Evolutionary conservation across 2,888 invertebrate genomes (phyloP).

Genomic region (Ellobium chinense): DNA sequence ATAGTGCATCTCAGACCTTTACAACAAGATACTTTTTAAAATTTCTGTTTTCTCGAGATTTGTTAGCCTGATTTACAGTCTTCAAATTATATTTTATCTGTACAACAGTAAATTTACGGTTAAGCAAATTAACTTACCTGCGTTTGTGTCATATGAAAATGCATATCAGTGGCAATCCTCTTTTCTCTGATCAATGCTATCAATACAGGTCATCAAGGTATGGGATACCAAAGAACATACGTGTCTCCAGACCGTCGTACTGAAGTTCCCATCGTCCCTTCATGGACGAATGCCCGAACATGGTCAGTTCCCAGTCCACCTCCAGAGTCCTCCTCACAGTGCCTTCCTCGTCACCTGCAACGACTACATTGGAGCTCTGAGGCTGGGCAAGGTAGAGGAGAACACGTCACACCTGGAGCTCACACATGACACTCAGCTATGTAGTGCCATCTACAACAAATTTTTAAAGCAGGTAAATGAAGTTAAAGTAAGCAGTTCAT

Average conservation of each 20-base stretch:
- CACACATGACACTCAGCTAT: conserved; percentile 76
- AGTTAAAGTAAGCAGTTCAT: neutral
- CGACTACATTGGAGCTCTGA: conserved; percentile 76
- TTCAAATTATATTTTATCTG: too few relatives aligned
- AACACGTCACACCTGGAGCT: conserved; percentile 58
- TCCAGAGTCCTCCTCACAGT: conserved; percentile 68
- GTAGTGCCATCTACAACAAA: conserved; percentile 77
- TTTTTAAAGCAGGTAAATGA: conserved; percentile 74
- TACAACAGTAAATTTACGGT: too few relatives aligned
- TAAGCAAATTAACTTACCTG: too few relatives aligned
- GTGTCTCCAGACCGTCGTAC: conserved; percentile 75
- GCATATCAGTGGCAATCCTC: too few relatives aligned
- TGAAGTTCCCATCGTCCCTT: conserved; percentile 77
- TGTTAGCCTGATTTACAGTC: too few relatives aligned
- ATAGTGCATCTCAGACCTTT: too few relatives aligned
- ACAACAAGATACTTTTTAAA: too few relatives aligned
- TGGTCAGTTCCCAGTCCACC: conserved; percentile 75
- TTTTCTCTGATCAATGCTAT: neutral
- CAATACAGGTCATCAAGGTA: conserved; percentile 75
- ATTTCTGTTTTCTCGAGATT: too few relatives aligned
- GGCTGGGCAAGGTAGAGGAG: conserved; percentile 68
- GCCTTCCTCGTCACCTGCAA: conserved; percentile 76
- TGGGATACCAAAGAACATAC: conserved; percentile 78
- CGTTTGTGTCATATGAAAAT: too few relatives aligned
- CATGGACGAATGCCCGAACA: conserved; percentile 77